phyloP scores from a whole-genome alignment of 2,888 invertebrate genomes.

The Pachydiplax longipennis region DNA sequence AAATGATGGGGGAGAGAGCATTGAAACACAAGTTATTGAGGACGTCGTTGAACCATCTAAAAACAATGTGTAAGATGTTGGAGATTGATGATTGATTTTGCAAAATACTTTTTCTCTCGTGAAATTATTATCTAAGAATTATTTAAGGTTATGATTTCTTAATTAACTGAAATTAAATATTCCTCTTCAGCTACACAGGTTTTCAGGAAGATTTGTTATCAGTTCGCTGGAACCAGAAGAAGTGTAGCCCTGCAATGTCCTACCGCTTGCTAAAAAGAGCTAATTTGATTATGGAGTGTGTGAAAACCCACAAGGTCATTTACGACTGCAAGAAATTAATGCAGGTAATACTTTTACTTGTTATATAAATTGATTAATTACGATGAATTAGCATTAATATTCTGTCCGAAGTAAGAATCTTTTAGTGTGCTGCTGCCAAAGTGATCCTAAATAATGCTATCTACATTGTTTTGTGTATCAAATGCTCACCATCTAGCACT shows the following conservation, averaged over 20 bases:
- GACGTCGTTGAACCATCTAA: neutral
- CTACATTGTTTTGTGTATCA: no score
- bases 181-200: neutral
- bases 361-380: neutral
- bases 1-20: conserved; percentile 12
- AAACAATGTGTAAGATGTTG: neutral
- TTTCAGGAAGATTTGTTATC: conserved; percentile 35
- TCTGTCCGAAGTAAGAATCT: no score
- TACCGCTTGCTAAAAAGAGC: conserved; percentile 65
- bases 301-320: conserved; percentile 68
- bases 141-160: neutral
- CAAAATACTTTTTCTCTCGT: neutral
- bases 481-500: no score
- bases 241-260: conserved; percentile 56
- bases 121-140: neutral
- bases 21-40: conserved; percentile 5
- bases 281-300: conserved; percentile 68
- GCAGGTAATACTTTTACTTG: conserved; percentile 55
- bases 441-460: no score
- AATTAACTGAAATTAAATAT: neutral
- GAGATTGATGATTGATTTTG: neutral
- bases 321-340: conserved; percentile 64
- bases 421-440: no score
- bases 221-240: conserved; percentile 47
- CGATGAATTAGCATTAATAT: no score